These are phyloP conservation scores for Muschampia staudingeri DNA, from an alignment of 2,888 invertebrate species.

Conservation along the genomic window DNA sequence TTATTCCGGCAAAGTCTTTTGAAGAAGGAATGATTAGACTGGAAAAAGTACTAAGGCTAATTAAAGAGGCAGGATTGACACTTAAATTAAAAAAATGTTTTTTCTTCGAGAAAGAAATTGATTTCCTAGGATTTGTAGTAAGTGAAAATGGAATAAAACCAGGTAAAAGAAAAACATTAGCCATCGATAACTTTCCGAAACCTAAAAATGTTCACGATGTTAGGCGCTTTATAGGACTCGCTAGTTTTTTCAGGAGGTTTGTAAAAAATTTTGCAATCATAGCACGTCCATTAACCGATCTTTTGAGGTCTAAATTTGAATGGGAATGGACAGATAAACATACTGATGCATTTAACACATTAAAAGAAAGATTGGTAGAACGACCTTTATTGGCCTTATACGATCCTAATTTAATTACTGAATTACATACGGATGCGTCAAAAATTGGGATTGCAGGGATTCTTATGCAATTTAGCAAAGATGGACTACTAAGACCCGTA, in stretches of 20 bases:
- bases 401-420: no score
- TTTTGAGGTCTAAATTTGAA: conserved; percentile 41
- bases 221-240: conserved; percentile 60
- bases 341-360: not conserved
- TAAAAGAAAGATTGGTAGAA: not conserved
- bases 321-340: conserved; percentile 47
- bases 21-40: not conserved
- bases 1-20: not conserved
- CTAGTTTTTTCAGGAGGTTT: conserved; percentile 48
- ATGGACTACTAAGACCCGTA: not conserved
- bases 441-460: no score
- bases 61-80: not conserved
- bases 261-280: conserved; percentile 12
- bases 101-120: conserved; percentile 40
- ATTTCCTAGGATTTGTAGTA: conserved; percentile 60
- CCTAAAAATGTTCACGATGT: conserved; percentile 55
- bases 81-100: conserved; percentile 55
- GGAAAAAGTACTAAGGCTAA: not conserved
- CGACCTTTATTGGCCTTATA: conserved; percentile 6
- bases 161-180: conserved; percentile 55
- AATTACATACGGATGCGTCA: no score
- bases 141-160: conserved; percentile 57
- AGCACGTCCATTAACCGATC: conserved; percentile 58
- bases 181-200: conserved; percentile 52
- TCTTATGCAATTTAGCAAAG: no score